Percentiles rank a stretch among this genome's conserved stretches.
phyloP scores from a whole-genome alignment of 2,797 vertebrate genomes.

The Sparus aurata region DNA sequence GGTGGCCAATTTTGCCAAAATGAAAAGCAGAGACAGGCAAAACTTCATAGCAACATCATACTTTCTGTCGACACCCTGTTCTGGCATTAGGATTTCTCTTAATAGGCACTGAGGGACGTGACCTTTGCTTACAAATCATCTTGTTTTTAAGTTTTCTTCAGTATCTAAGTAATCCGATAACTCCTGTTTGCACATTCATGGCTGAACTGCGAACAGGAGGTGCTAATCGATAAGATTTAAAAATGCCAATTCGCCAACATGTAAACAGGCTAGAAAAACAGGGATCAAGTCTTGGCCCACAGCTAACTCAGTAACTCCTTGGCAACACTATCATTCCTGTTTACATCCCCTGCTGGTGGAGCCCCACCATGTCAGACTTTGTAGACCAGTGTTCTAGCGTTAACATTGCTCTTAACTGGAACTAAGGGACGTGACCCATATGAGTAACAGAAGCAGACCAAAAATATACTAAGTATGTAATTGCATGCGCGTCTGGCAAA shows the following conservation, averaged over 20 bases:
- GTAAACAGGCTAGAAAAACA: neutral
- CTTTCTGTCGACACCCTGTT: too few relatives aligned
- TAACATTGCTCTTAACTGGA: neutral
- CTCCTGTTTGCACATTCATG: fast-evolving
- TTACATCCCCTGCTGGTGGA: neutral
- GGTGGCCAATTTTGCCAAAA: neutral
- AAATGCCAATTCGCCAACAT: neutral
- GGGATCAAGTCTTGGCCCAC: neutral
- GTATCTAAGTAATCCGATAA: neutral
- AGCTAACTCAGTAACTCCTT: neutral
- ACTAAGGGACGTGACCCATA: neutral
- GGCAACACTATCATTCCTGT: neutral
- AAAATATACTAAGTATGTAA: neutral
- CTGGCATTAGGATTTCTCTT: too few relatives aligned
- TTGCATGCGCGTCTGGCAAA: neutral
- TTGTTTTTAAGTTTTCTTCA: neutral
- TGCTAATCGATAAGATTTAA: neutral
- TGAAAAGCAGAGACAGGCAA: too few relatives aligned
- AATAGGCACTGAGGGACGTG: too few relatives aligned
- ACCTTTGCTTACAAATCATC: neutral
- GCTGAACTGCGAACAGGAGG: neutral
- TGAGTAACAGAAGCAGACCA: neutral
- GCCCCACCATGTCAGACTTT: neutral
- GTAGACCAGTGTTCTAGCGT: neutral
- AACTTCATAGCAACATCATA: too few relatives aligned